phyloP scores from a whole-genome alignment of 2,888 invertebrate genomes.

The Plebejus anna region DNA sequence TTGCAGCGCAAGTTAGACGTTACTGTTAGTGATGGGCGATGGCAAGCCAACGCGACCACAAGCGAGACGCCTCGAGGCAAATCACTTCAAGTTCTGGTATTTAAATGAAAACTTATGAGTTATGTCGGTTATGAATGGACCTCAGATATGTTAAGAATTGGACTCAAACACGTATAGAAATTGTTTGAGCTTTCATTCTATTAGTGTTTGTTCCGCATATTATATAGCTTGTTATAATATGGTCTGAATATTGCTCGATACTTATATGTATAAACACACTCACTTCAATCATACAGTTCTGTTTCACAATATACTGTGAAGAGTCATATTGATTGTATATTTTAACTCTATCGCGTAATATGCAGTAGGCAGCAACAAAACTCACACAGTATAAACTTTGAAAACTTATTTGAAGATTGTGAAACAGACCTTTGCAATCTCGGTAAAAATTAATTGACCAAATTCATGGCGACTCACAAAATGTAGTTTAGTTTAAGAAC shows the following conservation, averaged over 20 bases:
- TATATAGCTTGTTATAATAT: background rate
- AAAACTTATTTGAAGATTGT: background rate
- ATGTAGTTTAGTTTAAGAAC: background rate
- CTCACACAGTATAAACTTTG: background rate
- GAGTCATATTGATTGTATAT: too few species aligned
- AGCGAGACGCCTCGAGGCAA: background rate
- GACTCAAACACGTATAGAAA: background rate
- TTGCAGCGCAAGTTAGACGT: constrained; percentile 26
- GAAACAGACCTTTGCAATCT: background rate
- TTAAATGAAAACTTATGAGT: too few species aligned
- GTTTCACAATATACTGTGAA: too few species aligned
- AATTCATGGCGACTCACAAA: background rate
- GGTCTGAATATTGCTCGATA: background rate
- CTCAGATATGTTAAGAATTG: background rate
- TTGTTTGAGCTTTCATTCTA: background rate
- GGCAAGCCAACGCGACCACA: constrained; percentile 38
- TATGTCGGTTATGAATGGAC: background rate
- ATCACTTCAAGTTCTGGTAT: background rate
- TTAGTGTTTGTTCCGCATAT: background rate
- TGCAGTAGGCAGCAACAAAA: background rate
- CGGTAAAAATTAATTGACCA: background rate
- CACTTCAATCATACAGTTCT: background rate
- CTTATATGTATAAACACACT: background rate
- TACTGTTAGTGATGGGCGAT: constrained; percentile 37
- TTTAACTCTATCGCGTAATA: background rate